Base-by-base conservation (phyloP, 2,113 vertebrate genomes). In the crab-eating macaque (Macaca fascicularis) region DNA sequence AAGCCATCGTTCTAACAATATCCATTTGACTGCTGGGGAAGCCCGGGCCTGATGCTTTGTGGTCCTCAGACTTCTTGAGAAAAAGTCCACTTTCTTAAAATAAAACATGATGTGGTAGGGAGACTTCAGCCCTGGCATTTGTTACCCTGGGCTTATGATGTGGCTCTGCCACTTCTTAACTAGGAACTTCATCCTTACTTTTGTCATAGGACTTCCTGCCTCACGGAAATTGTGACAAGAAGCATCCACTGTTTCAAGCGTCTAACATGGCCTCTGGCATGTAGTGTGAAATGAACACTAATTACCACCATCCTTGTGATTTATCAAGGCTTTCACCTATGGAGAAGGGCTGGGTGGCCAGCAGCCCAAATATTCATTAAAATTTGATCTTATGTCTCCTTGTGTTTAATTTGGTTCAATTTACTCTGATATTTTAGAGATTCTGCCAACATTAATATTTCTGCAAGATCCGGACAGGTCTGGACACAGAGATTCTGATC, bases 381-480 rank as follows among this genome's bases (percentile, higher is more conserved):
- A 97, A 94, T 94, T 81, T 96, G 88, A 95, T 96, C 50, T 64
- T 55, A 10, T 82, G 52, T 96, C 80, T 95, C 40, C 48, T 72
- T 81, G 84, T 81, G 43, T 97, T 97, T 95, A 78, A 43, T 61
- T 94, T 96, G 94, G 94, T 96, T 82, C 67, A 48, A n/a, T 88
- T 93, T 74, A 87, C 23, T 76, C 78, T 96, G 90, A 93, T 97
- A 78, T 97, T 97, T 82, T 96, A 94, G 91, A 94, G 84, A 97
- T 80, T 80, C 74, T 90, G 89, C 92, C 97, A 95, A 96, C 72
- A 79, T 79, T 97, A 82, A 97, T 97, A 97, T 96, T 97, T 97
- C 94, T 97, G 52, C 74, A 92, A 96, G 91, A 85, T 85, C 45
- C 78, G 97, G 94, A 89, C 94, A 97, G 89, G 94, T 95, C 95